Evolutionary conservation across 2,113 vertebrate genomes (phyloP), one percentile per base, ranked within the genome.

Genomic region (Irena cyanogastra): DNA sequence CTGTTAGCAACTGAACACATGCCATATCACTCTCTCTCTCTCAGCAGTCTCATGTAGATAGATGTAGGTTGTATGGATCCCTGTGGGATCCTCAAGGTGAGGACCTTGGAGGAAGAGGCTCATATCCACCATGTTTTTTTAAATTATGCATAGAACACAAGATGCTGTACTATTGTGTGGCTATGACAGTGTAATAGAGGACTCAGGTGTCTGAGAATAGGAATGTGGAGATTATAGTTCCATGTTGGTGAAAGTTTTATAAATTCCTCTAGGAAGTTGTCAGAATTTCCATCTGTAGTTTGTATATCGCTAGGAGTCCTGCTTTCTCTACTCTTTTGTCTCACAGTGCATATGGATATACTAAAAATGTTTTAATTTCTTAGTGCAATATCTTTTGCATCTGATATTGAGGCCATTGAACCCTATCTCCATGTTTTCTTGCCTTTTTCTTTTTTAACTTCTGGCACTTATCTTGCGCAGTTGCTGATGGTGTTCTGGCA

Each of bases 1-100:
- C 96, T 95, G 91, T 95, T 96, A 97, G 92, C 95, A 96, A 92
- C 75, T 94, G 94, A 96, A 90, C 86, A 94, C 68, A 87, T 93
- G 89, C 92, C 95, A 66, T 92, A 93, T 96, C 95, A 96, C 94
- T 95, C 96, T 94, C 92, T 84, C 89, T 95, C 95, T 95, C 94
- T 93, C 90, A 95, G 94, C 86, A 90, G 92, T 94, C 83, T 81
- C 76, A 70, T 92, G 92, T 95, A 95, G 85, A 93, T 85, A 65
- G 76, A 94, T 92, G 83, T 92, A 89, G 92, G 74, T 6, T 78
- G 56, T 74, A 47, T 59, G 72, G 54, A 86, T 87, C 74, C 74
- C 74, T 66, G 66, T 93, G 70, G 82, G 70, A 95, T 89, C 47
- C 54, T 81, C 80, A 77, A 97, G 89, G 59, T 95, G 83, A 93